These are phyloP conservation scores for Dasyprocta punctata DNA, from an alignment of 2,113 vertebrate species.

Conservation along the genomic window DNA sequence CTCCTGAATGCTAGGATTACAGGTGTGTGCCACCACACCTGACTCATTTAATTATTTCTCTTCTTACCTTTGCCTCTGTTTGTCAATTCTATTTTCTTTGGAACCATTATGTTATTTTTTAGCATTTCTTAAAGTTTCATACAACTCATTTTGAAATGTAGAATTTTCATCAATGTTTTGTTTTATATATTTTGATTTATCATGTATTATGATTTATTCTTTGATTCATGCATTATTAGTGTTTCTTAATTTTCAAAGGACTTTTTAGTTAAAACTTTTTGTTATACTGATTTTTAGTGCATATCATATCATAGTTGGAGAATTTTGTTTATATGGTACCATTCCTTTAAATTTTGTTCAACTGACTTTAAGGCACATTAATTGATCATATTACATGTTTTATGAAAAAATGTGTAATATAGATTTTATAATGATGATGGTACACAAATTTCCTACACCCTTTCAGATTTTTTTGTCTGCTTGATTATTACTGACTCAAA, in stretches of 20 bases:
- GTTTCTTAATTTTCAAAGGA: constrained; percentile 15
- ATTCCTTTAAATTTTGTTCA: neutral
- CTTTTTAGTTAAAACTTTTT: neutral
- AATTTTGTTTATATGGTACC: neutral
- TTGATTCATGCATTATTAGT: neutral
- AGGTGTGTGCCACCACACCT: too few relatives aligned
- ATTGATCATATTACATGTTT: neutral
- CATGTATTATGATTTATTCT: constrained; percentile 18
- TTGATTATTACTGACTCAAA: neutral
- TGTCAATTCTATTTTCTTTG: neutral
- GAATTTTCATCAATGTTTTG: neutral
- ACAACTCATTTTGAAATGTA: constrained; percentile 19
- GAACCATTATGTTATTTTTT: neutral
- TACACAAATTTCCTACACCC: neutral
- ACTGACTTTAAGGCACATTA: neutral
- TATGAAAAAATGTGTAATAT: neutral
- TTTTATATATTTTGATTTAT: neutral
- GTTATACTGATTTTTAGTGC: neutral
- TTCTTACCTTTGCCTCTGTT: neutral
- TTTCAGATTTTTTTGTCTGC: neutral
- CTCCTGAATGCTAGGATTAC: too few relatives aligned
- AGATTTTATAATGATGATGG: neutral
- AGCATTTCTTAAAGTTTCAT: neutral
- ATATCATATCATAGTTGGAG: neutral
- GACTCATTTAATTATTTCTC: neutral